Evolutionary conservation across 37 sponge, comb jelly and placozoan genomes (phyloP), one percentile per base, ranked within the genome.

Genomic region (Cliona cf. orientalis): DNA sequence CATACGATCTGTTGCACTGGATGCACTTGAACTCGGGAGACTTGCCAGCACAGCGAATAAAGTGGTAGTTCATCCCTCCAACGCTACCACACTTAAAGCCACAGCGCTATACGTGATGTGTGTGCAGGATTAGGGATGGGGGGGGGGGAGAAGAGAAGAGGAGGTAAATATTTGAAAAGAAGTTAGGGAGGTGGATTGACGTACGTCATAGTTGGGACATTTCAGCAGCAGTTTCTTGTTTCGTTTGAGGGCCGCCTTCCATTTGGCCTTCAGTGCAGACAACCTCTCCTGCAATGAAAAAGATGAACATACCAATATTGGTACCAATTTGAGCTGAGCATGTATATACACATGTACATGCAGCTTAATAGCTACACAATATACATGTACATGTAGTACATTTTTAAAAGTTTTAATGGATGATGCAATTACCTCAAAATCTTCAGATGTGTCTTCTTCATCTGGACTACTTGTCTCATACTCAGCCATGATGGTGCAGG

Each of bases 161-260:
- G 31, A 32, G 83, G 0, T 42, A 71, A 61, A 25, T 39, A 38
- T 42, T 38, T 9, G 56, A 33, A n/a, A 42, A 62, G 65, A 63
- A 44, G 65, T 5, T 23, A 36, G 31, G 32, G 41, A 28, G 68
- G 58, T 2, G 38, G 37, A 37, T 17, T 62, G 49, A 21, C 72
- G 70, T 38, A 88, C 88, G 31, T 82, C 63, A 59, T 81, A 88
- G 38, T 88, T 88, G 38, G 88, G 88, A 58, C 88, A 88, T 40
- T 81, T 88, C 59, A 88, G 71, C 11, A 88, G 60, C n/a, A 75
- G 42, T 55, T 81, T 88, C 63, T 88, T 88, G 42, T 75, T 76
- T 55, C 46, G 57, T 71, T 88, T 76, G 17, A 88, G 68, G 37
- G 74, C 76, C n/a, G 68, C 53, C 60, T 88, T 88, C 88, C 88